Conservation (phyloP, 2,888 invertebrate species). For the Lydus trimaculatus region DNA sequence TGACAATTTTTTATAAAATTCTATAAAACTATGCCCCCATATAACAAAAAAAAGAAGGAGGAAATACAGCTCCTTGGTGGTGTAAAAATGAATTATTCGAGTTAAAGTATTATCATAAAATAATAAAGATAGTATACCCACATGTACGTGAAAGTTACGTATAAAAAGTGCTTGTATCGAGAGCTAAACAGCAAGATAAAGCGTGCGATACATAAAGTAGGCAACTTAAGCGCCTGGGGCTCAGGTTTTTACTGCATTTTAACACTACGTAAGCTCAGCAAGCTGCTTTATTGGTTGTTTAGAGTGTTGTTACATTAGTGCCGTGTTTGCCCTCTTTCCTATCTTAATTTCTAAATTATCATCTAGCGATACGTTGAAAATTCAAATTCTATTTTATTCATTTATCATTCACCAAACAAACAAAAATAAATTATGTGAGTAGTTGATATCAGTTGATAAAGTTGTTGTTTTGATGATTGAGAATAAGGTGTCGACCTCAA, state of each 20-base stretch:
- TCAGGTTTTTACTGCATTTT: conserved; percentile 59
- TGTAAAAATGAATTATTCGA: conserved; percentile 41
- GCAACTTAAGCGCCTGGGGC: conserved; percentile 49
- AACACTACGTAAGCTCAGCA: conserved; percentile 58
- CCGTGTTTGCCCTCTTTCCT: neutral
- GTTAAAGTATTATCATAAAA: conserved; percentile 53
- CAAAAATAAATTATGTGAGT: neutral
- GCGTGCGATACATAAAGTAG: conserved; percentile 51
- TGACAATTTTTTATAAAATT: neutral
- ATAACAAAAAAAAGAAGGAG: neutral
- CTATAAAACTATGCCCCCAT: neutral
- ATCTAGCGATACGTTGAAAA: neutral
- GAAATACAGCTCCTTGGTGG: neutral
- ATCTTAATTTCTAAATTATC: neutral
- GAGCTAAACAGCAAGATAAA: conserved; percentile 50
- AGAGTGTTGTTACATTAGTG: conserved; percentile 53
- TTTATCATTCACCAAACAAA: neutral
- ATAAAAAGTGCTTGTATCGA: conserved; percentile 46
- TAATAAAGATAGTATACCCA: conserved; percentile 54
- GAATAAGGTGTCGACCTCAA: neutral
- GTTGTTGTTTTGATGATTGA: conserved; percentile 6
- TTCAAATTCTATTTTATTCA: neutral
- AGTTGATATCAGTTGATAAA: neutral
- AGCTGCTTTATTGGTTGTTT: conserved; percentile 58
- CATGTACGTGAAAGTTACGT: conserved; percentile 34